Conservation (phyloP, 2,797 vertebrate genomes). For the Hydrolagus colliei region DNA sequence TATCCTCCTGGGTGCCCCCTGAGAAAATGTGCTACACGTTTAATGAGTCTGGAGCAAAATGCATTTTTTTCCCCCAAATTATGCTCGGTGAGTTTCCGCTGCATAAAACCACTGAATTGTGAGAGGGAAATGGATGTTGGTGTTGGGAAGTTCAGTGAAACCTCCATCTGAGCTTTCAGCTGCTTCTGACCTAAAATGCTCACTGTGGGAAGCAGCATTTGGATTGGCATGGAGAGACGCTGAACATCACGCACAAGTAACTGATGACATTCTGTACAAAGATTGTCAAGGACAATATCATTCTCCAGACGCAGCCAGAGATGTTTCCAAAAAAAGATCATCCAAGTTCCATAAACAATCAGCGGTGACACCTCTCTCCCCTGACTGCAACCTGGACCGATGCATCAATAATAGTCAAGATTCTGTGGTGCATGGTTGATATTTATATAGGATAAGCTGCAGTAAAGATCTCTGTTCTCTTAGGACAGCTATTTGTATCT, state of each 20-base stretch:
- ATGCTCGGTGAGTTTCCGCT: too few relatives aligned
- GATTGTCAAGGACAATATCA: not conserved
- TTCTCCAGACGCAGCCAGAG: not conserved
- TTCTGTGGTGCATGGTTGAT: not conserved
- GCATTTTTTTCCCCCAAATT: too few relatives aligned
- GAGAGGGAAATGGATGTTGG: not conserved
- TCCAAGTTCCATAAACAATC: not conserved
- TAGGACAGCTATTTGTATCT: not conserved
- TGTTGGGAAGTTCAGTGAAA: not conserved
- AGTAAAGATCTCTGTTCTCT: not conserved
- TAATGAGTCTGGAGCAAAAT: too few relatives aligned
- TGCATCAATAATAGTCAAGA: not conserved
- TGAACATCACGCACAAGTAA: not conserved
- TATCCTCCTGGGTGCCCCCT: too few relatives aligned
- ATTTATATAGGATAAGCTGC: not conserved
- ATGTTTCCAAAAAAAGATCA: not conserved
- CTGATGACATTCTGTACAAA: not conserved
- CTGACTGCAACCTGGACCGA: not conserved
- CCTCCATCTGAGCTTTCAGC: not conserved
- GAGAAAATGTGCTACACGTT: too few relatives aligned
- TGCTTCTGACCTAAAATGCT: not conserved
- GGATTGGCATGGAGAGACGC: not conserved
- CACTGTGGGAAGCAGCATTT: not conserved
- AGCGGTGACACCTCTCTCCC: not conserved
- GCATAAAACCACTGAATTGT: not conserved